Conservation (phyloP, 2,113 vertebrate species). For the Clinocottus analis region DNA sequence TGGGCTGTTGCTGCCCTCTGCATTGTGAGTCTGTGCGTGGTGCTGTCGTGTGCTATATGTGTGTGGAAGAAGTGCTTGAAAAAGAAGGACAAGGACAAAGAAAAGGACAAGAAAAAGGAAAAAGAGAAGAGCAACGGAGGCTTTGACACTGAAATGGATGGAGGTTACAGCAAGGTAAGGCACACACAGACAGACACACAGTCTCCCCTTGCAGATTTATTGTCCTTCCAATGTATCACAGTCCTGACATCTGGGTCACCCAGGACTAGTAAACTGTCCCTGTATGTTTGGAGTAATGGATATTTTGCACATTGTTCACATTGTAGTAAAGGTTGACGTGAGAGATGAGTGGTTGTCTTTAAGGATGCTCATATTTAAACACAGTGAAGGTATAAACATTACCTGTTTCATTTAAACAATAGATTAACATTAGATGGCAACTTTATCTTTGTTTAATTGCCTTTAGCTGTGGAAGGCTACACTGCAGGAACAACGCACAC, state of each 20-base stretch:
- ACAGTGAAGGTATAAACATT: neutral
- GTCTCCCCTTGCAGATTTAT: conserved; percentile 31
- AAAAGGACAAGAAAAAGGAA: conserved; percentile 90
- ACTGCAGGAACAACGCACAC: conserved; percentile 16
- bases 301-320: conserved; percentile 35
- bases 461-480: neutral
- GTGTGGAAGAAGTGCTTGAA: conserved; percentile 94
- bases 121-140: conserved; percentile 92
- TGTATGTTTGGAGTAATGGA: conserved; percentile 49
- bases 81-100: conserved; percentile 88
- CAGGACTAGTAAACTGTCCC: conserved; percentile 54
- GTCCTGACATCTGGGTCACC: conserved; percentile 52
- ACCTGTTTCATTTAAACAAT: conserved; percentile 16
- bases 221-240: conserved; percentile 69
- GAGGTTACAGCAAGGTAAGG: conserved; percentile 90
- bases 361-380: conserved; percentile 23
- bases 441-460: conserved; percentile 16
- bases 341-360: conserved; percentile 31
- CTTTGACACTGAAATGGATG: conserved; percentile 93
- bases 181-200: conserved; percentile 17
- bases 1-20: conserved; percentile 72
- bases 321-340: conserved; percentile 18
- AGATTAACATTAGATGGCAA: neutral
- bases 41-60: conserved; percentile 90
- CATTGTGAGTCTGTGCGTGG: conserved; percentile 88